A percentile compares a stretch with the other conserved stretches of the same genome.
Conservation (phyloP, 2,797 vertebrate genomes). For the Halcyon chelicuti region DNA sequence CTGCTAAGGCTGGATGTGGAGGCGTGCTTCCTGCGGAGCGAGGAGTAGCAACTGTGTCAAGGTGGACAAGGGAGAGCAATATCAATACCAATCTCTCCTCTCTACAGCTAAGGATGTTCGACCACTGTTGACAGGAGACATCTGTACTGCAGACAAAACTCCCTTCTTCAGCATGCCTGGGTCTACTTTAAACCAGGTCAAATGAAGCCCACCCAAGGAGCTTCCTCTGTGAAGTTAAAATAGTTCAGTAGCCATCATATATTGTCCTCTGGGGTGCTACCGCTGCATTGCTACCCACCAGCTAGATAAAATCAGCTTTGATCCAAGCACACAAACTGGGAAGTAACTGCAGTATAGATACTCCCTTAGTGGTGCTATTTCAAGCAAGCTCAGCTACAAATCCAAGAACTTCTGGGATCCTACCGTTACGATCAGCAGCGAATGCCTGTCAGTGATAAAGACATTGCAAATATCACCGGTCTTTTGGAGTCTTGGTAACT, state of each 20-base stretch:
- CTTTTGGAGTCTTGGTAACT: neutral
- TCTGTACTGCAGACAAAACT: conserved; percentile 54
- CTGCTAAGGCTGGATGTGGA: neutral
- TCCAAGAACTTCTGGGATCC: neutral
- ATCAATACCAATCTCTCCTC: neutral
- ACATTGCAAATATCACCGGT: neutral
- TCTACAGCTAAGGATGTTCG: neutral
- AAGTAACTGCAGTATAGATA: neutral
- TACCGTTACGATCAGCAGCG: neutral
- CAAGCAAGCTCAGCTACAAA: conserved; percentile 21
- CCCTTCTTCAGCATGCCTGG: conserved; percentile 4
- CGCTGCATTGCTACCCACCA: neutral
- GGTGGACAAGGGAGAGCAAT: neutral
- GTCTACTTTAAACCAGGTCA: conserved; percentile 42
- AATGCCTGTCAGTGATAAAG: neutral
- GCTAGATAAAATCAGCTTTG: conserved; percentile 50
- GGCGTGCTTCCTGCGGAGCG: fast-evolving
- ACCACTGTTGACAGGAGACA: neutral
- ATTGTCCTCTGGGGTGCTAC: neutral
- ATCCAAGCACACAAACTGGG: conserved; percentile 1
- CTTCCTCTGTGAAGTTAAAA: conserved; percentile 30
- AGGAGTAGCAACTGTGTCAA: neutral
- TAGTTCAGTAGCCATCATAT: conserved; percentile 16
- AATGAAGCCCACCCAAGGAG: conserved; percentile 55
- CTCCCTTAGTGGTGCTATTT: conserved; percentile 14